phyloP scores from a whole-genome alignment of 2,113 vertebrate genomes.

The Ammodytes marinus region DNA sequence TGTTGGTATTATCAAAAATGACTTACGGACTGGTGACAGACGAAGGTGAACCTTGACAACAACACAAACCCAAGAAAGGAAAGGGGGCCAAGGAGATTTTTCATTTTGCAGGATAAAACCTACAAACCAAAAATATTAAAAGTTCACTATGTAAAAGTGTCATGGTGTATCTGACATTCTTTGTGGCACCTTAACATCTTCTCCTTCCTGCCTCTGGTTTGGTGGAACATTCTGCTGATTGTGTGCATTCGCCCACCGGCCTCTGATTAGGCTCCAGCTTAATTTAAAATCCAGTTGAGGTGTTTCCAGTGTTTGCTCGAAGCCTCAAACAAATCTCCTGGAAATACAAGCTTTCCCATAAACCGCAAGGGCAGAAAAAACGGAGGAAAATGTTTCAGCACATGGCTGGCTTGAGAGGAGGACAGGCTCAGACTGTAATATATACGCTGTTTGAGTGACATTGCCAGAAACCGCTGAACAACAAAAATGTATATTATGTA shows the following conservation, averaged over 20 bases:
- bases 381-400: slow-evolving; percentile 62
- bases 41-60: neutral
- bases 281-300: slow-evolving; percentile 73
- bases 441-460: slow-evolving; percentile 32
- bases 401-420: slow-evolving; percentile 40
- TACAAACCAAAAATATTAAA: slow-evolving; percentile 39
- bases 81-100: slow-evolving; percentile 1
- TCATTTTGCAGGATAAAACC: slow-evolving; percentile 25
- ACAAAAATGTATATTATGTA: slow-evolving; percentile 50
- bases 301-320: slow-evolving; percentile 70
- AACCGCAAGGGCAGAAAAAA: slow-evolving; percentile 55
- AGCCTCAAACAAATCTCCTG: slow-evolving; percentile 75
- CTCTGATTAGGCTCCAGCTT: slow-evolving; percentile 64
- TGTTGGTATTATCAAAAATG: slow-evolving; percentile 24
- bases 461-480: slow-evolving; percentile 51
- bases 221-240: slow-evolving; percentile 66
- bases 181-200: slow-evolving; percentile 41
- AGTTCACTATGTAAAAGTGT: slow-evolving; percentile 24
- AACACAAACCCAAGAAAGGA: neutral
- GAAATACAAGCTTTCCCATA: slow-evolving; percentile 63
- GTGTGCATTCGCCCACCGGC: slow-evolving; percentile 39
- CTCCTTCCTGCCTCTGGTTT: slow-evolving; percentile 31
- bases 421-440: slow-evolving; percentile 37
- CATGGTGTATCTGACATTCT: slow-evolving; percentile 33
- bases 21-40: neutral